A percentile compares a stretch with the other conserved stretches of the same genome.
These are phyloP conservation scores for Hippocampus zosterae DNA, from an alignment of 2,113 vertebrate genomes.

Conservation along the genomic window DNA sequence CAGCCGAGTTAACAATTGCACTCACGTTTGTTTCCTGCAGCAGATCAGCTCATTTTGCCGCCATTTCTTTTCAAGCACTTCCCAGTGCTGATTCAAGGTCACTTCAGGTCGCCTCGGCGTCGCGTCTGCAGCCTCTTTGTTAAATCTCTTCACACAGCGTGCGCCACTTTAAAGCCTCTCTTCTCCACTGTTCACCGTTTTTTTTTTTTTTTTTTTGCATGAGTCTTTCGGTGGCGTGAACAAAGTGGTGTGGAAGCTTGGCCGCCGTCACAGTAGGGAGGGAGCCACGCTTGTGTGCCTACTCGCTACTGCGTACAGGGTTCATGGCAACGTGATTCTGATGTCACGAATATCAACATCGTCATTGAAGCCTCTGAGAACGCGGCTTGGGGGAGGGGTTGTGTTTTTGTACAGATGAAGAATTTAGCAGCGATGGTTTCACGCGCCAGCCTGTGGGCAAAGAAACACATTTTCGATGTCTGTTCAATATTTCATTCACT, in stretches of 20 bases:
- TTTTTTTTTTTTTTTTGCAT: slow-evolving; percentile 4
- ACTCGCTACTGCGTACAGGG: neutral
- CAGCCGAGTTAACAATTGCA: neutral
- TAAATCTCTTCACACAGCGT: slow-evolving; percentile 7
- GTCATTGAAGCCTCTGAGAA: neutral
- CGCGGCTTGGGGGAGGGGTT: neutral
- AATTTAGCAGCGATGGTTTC: slow-evolving; percentile 1
- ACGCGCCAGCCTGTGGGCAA: neutral
- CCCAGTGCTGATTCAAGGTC: slow-evolving; percentile 13
- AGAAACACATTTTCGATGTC: neutral
- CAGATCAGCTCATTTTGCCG: too few relatives aligned
- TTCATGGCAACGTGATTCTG: neutral
- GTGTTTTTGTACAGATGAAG: neutral
- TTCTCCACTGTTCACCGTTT: slow-evolving; percentile 5
- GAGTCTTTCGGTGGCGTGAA: neutral
- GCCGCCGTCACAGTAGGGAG: neutral
- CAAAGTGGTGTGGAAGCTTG: slow-evolving; percentile 18
- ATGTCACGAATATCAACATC: neutral
- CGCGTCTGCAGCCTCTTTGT: too few relatives aligned
- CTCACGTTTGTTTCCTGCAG: neutral
- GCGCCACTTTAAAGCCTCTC: slow-evolving; percentile 1
- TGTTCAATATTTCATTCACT: neutral
- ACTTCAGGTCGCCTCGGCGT: slow-evolving; percentile 1
- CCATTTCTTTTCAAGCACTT: neutral
- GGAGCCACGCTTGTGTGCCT: neutral